A percentile compares a stretch with the other conserved stretches of the same genome.
These are phyloP conservation scores for Balaeniceps rex DNA, from an alignment of 2,113 vertebrate species.

Conservation along the genomic window DNA sequence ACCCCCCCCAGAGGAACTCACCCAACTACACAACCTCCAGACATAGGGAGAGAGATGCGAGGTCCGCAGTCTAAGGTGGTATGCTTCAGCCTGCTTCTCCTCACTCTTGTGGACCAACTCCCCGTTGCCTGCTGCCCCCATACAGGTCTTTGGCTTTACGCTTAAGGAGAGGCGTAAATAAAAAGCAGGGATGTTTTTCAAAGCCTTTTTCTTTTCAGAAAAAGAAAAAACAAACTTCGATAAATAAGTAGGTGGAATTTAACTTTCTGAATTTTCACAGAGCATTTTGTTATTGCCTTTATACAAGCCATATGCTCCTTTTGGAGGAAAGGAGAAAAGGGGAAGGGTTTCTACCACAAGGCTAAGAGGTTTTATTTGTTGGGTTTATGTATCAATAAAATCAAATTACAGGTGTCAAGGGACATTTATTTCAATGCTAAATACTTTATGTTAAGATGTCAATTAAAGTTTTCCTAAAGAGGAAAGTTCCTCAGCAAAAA, in stretches of 20 bases:
- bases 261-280: not conserved
- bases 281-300: not conserved
- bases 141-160: not conserved
- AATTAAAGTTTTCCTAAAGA: constrained; percentile 52
- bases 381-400: constrained; percentile 9
- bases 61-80: not conserved
- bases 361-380: not conserved
- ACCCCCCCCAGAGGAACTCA: not conserved
- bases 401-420: not conserved
- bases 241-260: not conserved
- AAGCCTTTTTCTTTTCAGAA: not conserved
- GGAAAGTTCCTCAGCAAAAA: constrained; percentile 38
- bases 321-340: not conserved
- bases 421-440: constrained; percentile 25
- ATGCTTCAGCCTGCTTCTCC: not conserved
- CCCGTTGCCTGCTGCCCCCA: not conserved
- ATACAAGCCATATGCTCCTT: not conserved
- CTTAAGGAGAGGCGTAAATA: not conserved
- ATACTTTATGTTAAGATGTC: constrained; percentile 35
- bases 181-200: not conserved
- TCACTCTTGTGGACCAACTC: not conserved
- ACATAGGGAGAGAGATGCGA: not conserved
- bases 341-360: not conserved
- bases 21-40: not conserved
- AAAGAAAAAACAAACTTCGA: not conserved